Evolutionary conservation across 1,140 invertebrate genomes (phyloP), one percentile per base, ranked within the genome.

Genomic region (Aplysia californica): DNA sequence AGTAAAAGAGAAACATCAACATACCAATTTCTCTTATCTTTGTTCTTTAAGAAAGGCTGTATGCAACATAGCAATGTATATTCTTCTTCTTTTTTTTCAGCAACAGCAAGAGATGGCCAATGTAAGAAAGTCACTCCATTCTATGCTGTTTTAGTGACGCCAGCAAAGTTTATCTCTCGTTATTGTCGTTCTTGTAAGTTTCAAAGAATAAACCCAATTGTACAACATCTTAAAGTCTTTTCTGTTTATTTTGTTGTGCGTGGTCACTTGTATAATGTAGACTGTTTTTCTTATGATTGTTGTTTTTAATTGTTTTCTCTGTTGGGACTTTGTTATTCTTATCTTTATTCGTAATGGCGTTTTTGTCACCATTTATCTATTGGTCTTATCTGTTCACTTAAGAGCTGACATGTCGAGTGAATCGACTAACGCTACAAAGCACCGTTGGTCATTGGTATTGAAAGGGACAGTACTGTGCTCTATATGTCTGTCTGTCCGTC

Each of bases 51-150:
- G n/a, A n/a, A n/a, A n/a, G n/a, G n/a, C n/a, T n/a, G n/a, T n/a
- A n/a, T n/a, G n/a, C n/a, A n/a, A n/a, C n/a, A n/a, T n/a, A n/a
- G n/a, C n/a, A n/a, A n/a, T n/a, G n/a, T n/a, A n/a, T n/a, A n/a
- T n/a, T n/a, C n/a, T n/a, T n/a, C n/a, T n/a, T n/a, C 20, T 59
- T 38, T 21, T 21, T 29, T 59, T 44, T 38, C 59, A 76, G 74
- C 66, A 76, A 67, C 74, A 67, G 31, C 64, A 68, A 39, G 74
- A 68, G 23, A 76, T 67, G 74, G 74, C 56, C 21, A 67, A 76
- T 58, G 65, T 75, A 10, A 6, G 61, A 26, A 75, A 75, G 55
- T 75, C 72, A 33, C 72, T 75, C 33, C 72, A 75, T 35, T 68
- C 64, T 2, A 76, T 76, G 41, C 26, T 67, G 33, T 67, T 68